Evolutionary conservation across 2,113 vertebrate genomes (phyloP).

Genomic region (Callopanchax toddi): DNA sequence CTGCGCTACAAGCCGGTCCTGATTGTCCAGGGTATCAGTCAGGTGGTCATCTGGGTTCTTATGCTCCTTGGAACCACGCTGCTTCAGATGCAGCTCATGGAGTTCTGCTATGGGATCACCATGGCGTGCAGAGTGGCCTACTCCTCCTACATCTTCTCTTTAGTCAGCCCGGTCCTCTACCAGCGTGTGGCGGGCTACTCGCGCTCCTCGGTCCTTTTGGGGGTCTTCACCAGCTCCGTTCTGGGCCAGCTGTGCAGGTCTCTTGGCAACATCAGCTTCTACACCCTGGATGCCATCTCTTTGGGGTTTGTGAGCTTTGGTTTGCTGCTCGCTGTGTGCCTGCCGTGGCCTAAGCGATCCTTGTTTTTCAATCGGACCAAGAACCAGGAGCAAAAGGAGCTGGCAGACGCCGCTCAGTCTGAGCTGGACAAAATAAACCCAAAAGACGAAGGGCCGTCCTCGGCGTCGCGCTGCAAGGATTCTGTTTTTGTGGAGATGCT

Average conservation of each 20-base stretch:
- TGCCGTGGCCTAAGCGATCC: constrained; percentile 88
- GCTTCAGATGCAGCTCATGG: constrained; percentile 93
- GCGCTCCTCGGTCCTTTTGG: constrained; percentile 86
- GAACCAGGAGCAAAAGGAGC: constrained; percentile 46
- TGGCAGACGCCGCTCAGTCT: constrained; percentile 10
- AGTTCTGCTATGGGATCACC: constrained; percentile 91
- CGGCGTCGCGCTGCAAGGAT: constrained; percentile 64
- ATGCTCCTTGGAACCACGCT: constrained; percentile 82
- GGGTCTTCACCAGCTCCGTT: constrained; percentile 92
- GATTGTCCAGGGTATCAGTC: constrained; percentile 89
- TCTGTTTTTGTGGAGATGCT: constrained; percentile 81
- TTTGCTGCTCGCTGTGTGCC: constrained; percentile 83
- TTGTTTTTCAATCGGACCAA: constrained; percentile 87
- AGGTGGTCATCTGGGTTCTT: constrained; percentile 89
- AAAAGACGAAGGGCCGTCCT: background rate
- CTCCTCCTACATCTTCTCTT: constrained; percentile 96
- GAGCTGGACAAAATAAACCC: constrained; percentile 75
- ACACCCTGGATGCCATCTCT: constrained; percentile 80
- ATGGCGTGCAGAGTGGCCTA: constrained; percentile 96
- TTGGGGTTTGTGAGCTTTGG: constrained; percentile 87
- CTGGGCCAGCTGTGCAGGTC: constrained; percentile 89
- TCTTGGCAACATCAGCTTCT: constrained; percentile 59
- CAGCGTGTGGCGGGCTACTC: constrained; percentile 93
- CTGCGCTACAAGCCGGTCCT: constrained; percentile 93
- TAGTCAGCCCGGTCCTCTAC: constrained; percentile 83